Conservation (phyloP, 2,113 vertebrate species). For the Oncorhynchus tshawytscha region DNA sequence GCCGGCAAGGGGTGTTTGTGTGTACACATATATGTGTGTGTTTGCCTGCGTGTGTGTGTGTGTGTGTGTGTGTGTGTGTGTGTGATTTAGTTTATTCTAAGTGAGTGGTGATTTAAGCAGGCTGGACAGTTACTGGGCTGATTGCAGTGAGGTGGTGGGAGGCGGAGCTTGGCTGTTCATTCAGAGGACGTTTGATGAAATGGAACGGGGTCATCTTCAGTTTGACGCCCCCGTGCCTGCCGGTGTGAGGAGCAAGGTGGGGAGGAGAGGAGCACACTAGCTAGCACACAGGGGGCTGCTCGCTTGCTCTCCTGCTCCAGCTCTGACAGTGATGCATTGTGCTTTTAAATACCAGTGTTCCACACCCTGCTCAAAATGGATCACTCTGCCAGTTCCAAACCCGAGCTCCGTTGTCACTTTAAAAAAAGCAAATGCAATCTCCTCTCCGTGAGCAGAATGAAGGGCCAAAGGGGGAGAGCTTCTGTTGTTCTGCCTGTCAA, state of each 20-base stretch:
- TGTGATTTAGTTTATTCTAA: slow-evolving; percentile 64
- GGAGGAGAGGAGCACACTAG: neutral
- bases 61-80: slow-evolving; percentile 19
- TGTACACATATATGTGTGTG: too few species aligned
- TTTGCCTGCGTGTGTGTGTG: neutral
- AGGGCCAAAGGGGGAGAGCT: slow-evolving; percentile 34
- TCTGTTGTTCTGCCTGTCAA: slow-evolving; percentile 42
- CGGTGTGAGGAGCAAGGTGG: neutral
- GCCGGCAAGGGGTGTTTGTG: slow-evolving; percentile 3
- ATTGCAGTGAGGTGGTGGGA: slow-evolving; percentile 46
- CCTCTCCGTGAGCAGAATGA: neutral
- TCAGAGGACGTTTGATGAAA: slow-evolving; percentile 77
- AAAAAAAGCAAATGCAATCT: slow-evolving; percentile 38
- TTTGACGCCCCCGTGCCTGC: slow-evolving; percentile 60
- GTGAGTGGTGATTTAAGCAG: slow-evolving; percentile 66
- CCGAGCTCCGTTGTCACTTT: neutral
- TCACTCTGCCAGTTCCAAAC: slow-evolving; percentile 66
- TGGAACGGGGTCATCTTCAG: slow-evolving; percentile 73
- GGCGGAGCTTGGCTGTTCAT: slow-evolving; percentile 66
- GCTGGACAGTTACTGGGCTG: slow-evolving; percentile 62
- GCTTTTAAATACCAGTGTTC: slow-evolving; percentile 78
- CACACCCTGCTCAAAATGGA: slow-evolving; percentile 73
- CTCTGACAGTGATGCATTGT: slow-evolving; percentile 79
- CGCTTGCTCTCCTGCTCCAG: slow-evolving; percentile 18
- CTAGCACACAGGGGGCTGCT: neutral